Conservation (phyloP, 2,797 vertebrate genomes). For the Phyllotis vaccarum region DNA sequence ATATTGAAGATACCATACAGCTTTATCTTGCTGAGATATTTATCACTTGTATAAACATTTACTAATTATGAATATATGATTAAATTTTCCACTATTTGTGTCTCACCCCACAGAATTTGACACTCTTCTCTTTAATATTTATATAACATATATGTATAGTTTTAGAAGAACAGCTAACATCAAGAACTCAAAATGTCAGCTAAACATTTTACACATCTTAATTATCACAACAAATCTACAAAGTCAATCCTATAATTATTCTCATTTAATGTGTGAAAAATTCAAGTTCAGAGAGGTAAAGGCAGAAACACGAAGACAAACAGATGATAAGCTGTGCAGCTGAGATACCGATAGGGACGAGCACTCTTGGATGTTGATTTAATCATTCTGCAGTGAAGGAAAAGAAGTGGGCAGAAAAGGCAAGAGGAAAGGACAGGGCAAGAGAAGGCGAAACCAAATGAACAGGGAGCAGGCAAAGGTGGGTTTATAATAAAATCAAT, state of each 20-base stretch:
- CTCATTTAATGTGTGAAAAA: background rate
- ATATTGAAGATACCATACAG: background rate
- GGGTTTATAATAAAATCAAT: background rate
- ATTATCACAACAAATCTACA: background rate
- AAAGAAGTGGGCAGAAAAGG: too few species aligned
- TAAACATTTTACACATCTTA: constrained; percentile 43
- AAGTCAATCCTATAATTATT: background rate
- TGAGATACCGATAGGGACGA: background rate
- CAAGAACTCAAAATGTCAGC: background rate
- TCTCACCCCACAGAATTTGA: background rate
- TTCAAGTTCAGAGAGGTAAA: constrained; percentile 37
- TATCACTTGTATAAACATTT: background rate
- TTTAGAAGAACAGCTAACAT: background rate
- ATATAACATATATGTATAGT: background rate
- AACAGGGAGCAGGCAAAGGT: background rate
- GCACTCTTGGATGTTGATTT: background rate
- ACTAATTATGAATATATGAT: background rate
- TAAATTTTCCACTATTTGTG: constrained; percentile 15
- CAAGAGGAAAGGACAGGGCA: background rate
- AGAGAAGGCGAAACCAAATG: background rate
- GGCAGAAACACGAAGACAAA: background rate
- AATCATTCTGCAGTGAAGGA: background rate
- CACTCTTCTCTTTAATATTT: background rate
- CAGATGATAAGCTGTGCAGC: background rate
- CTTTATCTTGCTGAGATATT: background rate